phyloP scores from a whole-genome alignment of 2,797 vertebrate species.

The Hippocampus kuda region DNA sequence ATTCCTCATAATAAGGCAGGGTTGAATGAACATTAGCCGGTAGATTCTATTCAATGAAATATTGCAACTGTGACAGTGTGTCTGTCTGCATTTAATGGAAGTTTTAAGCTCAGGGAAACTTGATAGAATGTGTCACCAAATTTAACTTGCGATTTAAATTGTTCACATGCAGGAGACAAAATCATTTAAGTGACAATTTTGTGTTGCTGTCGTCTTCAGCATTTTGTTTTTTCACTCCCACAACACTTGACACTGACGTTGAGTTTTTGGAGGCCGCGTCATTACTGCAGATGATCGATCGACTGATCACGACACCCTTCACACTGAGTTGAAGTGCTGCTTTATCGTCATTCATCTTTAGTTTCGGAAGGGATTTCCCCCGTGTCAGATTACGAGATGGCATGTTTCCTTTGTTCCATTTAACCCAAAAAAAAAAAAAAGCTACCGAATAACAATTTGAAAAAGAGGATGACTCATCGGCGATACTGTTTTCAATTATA shows the following conservation, averaged over 20 bases:
- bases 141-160: too few species aligned
- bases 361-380: conserved; percentile 16
- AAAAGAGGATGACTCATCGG: conserved; percentile 38
- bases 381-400: conserved; percentile 13
- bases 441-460: conserved; percentile 31
- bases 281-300: neutral
- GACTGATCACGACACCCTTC: neutral
- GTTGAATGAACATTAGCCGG: neutral
- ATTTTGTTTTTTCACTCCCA: too few species aligned
- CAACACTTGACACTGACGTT: too few species aligned
- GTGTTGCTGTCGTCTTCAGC: too few species aligned
- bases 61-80: neutral
- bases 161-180: too few species aligned
- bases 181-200: too few species aligned
- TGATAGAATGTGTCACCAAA: too few species aligned
- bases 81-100: too few species aligned
- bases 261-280: neutral
- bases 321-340: neutral
- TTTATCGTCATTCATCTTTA: neutral
- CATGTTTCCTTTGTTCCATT: conserved; percentile 5
- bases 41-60: neutral
- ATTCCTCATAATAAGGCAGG: neutral
- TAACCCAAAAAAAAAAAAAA: conserved; percentile 6
- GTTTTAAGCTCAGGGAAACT: too few species aligned
- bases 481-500: conserved; percentile 65